Evolutionary conservation across 2,888 invertebrate species (phyloP).

Genomic region (Shargacucullia verbasci): DNA sequence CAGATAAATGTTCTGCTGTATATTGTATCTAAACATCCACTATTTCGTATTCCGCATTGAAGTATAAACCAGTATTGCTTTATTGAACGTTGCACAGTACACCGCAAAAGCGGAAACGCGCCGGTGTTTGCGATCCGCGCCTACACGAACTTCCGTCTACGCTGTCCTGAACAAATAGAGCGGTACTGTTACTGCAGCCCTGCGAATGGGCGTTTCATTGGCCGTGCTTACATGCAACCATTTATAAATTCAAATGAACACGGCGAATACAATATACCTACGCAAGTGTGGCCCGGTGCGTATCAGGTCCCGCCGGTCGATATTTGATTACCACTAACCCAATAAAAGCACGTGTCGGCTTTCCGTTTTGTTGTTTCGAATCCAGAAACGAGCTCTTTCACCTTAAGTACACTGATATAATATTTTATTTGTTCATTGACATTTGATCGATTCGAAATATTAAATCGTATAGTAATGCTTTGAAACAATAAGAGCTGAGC

Average conservation of each 20-base stretch:
- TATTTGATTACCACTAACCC: conserved; percentile 55
- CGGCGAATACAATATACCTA: conserved; percentile 44
- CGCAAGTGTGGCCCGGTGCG: conserved; percentile 38
- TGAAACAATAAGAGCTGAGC: too few species aligned
- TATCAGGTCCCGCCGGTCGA: conserved; percentile 48
- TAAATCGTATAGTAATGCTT: too few species aligned
- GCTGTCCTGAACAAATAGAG: conserved; percentile 81
- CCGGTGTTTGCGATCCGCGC: conserved; percentile 77
- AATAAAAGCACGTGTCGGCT: conserved; percentile 51
- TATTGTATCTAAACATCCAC: conserved; percentile 1
- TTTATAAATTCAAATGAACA: conserved; percentile 78
- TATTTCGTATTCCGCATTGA: conserved; percentile 30
- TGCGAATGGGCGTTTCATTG: conserved; percentile 72
- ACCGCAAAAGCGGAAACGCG: conserved; percentile 72
- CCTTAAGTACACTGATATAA: conserved; percentile 6
- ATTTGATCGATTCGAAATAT: too few species aligned
- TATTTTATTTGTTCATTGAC: too few species aligned
- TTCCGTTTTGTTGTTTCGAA: conserved; percentile 43
- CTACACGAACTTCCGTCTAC: conserved; percentile 80
- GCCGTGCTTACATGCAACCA: conserved; percentile 72
- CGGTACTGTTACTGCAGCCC: conserved; percentile 67
- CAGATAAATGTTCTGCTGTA: too few species aligned
- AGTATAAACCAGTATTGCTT: conserved; percentile 55
- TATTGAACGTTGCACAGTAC: conserved; percentile 63
- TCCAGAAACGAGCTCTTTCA: conserved; percentile 38